Conservation (phyloP, 2,113 vertebrate species). For the Ondatra zibethicus region DNA sequence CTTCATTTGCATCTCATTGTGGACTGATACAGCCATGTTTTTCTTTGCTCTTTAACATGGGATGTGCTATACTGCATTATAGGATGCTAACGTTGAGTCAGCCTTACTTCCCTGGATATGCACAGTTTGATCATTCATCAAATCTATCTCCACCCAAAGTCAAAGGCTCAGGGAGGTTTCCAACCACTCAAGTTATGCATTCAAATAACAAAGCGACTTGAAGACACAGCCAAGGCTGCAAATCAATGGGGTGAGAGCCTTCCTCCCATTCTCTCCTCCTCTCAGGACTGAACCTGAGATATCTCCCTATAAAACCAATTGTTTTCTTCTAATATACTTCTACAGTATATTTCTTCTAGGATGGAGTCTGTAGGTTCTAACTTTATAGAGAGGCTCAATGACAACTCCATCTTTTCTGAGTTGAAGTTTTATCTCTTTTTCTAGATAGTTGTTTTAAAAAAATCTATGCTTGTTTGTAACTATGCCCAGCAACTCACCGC, state of each 20-base stretch:
- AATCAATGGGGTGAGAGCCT: neutral
- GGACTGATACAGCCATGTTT: neutral
- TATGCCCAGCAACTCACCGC: neutral
- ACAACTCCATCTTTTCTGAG: neutral
- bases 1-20: neutral
- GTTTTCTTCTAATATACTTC: neutral
- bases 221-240: neutral
- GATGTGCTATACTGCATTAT: neutral
- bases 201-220: neutral
- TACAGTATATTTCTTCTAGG: neutral
- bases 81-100: neutral
- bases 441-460: neutral
- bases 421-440: neutral
- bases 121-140: neutral
- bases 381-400: neutral
- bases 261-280: neutral
- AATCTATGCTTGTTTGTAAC: neutral
- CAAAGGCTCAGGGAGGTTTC: neutral
- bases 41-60: neutral
- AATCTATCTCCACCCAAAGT: neutral
- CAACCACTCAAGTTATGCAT: neutral
- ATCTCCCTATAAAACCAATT: neutral
- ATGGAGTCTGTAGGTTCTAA: neutral
- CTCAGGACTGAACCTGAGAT: neutral
- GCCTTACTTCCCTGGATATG: neutral